phyloP scores from a whole-genome alignment of 1,140 invertebrate genomes.

The Araneus ventricosus region DNA sequence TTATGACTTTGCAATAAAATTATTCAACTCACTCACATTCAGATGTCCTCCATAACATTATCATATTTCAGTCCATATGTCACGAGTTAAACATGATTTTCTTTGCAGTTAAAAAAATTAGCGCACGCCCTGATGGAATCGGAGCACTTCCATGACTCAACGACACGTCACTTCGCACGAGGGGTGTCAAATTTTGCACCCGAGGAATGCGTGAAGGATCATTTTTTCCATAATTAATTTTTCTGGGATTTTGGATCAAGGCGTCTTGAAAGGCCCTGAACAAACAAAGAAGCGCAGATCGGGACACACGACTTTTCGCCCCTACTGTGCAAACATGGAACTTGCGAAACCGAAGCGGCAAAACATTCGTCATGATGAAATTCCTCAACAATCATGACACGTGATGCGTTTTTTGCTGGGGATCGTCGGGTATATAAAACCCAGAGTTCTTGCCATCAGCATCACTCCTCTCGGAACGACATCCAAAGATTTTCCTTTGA shows the following conservation, averaged over 20 bases:
- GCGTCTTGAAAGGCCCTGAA: not conserved
- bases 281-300: constrained; percentile 18
- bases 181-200: not conserved
- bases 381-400: constrained; percentile 34
- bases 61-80: not conserved
- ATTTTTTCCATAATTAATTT: constrained; percentile 45
- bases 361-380: constrained; percentile 35
- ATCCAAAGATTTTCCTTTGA: not conserved
- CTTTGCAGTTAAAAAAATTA: not conserved
- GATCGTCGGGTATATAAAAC: constrained; percentile 34
- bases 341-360: constrained; percentile 8
- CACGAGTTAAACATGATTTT: not conserved
- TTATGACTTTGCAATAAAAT: not conserved
- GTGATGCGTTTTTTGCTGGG: not conserved
- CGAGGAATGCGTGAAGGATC: not conserved
- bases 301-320: constrained; percentile 21
- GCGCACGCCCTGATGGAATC: not conserved
- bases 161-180: not conserved
- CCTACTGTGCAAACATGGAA: constrained; percentile 17
- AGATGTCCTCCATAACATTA: not conserved
- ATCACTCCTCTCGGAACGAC: not conserved
- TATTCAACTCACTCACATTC: not conserved
- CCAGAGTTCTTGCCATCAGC: not conserved
- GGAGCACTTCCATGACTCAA: not conserved
- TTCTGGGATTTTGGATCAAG: constrained; percentile 40